A percentile compares a stretch with the other conserved stretches of the same genome.
Conservation (phyloP, 1,140 invertebrate species). For the Anastatus disparis region DNA sequence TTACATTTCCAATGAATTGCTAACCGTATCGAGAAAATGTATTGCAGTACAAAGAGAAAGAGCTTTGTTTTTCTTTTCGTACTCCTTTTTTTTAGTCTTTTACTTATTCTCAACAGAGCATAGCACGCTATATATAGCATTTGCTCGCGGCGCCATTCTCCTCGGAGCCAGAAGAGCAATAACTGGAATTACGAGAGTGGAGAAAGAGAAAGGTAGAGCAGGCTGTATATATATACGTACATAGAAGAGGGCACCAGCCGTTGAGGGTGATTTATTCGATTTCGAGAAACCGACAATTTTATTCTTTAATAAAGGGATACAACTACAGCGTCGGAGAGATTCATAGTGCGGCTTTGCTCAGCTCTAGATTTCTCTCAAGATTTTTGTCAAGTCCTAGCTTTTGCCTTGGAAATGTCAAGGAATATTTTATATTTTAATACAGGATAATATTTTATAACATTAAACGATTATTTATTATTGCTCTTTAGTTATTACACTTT, state of each 20-base stretch:
- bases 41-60: neutral
- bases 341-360: too few species aligned
- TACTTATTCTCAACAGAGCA: neutral
- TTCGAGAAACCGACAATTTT: conserved; percentile 10
- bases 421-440: too few species aligned
- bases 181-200: conserved; percentile 8
- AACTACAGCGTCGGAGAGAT: neutral
- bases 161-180: conserved; percentile 10
- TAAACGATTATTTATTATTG: too few species aligned
- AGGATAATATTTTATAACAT: too few species aligned
- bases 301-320: conserved; percentile 19
- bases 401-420: too few species aligned
- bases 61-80: neutral
- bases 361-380: neutral
- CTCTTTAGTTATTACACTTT: too few species aligned
- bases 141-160: neutral
- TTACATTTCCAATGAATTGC: neutral
- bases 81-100: neutral
- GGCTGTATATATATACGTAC: neutral
- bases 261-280: conserved; percentile 22
- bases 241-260: neutral
- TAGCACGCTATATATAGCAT: too few species aligned
- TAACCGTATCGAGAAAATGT: neutral
- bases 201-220: too few species aligned
- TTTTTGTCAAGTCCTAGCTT: too few species aligned